Base-by-base conservation (phyloP, 2,113 vertebrate species). In the Todiramphus saurophagus region DNA sequence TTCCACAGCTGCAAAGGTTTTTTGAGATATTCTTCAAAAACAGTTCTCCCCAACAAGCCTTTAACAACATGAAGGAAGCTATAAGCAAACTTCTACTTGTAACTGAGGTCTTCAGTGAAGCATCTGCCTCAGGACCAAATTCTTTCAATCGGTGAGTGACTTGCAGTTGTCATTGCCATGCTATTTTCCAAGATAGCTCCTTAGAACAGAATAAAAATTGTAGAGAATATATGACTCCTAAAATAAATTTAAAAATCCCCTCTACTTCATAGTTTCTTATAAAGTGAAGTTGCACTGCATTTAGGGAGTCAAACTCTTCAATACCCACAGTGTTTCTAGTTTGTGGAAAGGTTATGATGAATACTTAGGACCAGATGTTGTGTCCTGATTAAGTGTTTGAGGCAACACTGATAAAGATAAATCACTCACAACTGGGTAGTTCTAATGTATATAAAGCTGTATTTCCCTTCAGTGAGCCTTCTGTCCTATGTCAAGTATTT, bases 21-120 rank as follows among this genome's bases (percentile, higher is more conserved):
- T 98, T 99, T 97, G 97, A 98, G 93, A 97, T 98, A 92, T 98
- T 98, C 94, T 97, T 99, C 64, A 98, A 96, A 86, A 92, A 95
- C 37, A 48, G 67, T 44, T 94, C 96, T 48, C 98, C 98, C 83
- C 97, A 98, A 33, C 97, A 98, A 93, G 98, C 98, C 43, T 97
- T 99, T 91, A 97, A 92, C 39, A 98, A 98, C 74, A 94, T 99
- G 96, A 99, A 98, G 95, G 97, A 98, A 84, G 98, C 98, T 68
- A 98, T 99, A 87, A 98, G 95, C 92, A 98, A 98, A 77, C 98
- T 99, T 87, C 94, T 99, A n/a, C 96, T 98, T 68, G 97, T 98
- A 19, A 98, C 98, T 10, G 97, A 98, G 56, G 96, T 97, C 24
- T 96, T 98, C 96, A 98, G 97, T 87, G 87, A 98, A 90, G 86